phyloP scores from a whole-genome alignment of 2,113 vertebrate species.

The Australoheros scitulus region DNA sequence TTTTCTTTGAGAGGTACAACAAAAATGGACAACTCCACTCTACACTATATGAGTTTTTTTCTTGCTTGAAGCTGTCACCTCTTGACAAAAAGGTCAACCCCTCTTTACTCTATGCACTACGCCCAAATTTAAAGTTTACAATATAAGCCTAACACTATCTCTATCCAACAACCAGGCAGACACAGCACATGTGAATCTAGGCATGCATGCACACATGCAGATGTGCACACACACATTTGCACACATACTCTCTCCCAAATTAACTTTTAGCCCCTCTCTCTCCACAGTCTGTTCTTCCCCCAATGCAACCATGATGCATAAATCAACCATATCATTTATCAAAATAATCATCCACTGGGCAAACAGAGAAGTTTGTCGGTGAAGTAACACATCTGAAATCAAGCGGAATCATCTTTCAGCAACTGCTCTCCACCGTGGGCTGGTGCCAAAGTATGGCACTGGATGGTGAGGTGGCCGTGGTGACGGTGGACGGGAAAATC shows the following conservation, averaged over 20 bases:
- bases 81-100: neutral
- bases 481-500: constrained; percentile 24
- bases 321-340: constrained; percentile 48
- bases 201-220: neutral
- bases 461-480: constrained; percentile 54
- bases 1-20: neutral
- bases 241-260: neutral
- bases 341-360: constrained; percentile 34
- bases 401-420: constrained; percentile 37
- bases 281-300: constrained; percentile 3
- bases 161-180: neutral
- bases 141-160: constrained; percentile 10
- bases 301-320: constrained; percentile 14
- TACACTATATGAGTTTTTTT: neutral
- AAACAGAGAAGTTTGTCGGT: constrained; percentile 6
- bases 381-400: constrained; percentile 63
- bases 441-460: constrained; percentile 45
- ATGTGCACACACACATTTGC: neutral
- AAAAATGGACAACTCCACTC: neutral
- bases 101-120: neutral
- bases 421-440: neutral
- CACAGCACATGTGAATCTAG: neutral
- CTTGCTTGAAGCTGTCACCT: neutral
- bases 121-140: neutral
- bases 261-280: constrained; percentile 6